Conservation (phyloP, 2,113 vertebrate genomes). For the Menidia beryllina region DNA sequence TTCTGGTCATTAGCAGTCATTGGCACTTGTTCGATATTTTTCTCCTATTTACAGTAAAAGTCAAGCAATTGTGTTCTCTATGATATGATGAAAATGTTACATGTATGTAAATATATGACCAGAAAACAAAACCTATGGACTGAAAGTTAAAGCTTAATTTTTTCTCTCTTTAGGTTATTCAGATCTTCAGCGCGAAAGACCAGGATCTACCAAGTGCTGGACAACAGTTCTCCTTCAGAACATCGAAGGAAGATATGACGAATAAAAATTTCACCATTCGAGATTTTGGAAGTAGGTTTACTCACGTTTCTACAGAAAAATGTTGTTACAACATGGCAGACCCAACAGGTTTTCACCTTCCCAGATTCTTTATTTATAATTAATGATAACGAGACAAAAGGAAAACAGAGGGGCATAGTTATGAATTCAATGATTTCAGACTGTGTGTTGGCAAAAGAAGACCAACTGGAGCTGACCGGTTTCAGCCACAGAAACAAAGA, state of each 20-base stretch:
- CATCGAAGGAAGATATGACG: slow-evolving; percentile 86
- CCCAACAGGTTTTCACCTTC: too few species aligned
- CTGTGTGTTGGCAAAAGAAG: background rate
- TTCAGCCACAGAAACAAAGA: background rate
- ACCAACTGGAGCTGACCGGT: background rate
- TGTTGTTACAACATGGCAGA: too few species aligned
- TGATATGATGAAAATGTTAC: background rate
- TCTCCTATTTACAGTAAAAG: background rate
- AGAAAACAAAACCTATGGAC: background rate
- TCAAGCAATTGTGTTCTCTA: background rate
- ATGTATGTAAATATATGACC: background rate
- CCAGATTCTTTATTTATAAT: too few species aligned
- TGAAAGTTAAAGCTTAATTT: background rate
- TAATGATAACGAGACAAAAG: too few species aligned
- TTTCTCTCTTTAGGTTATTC: slow-evolving; percentile 86
- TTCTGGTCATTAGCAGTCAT: background rate
- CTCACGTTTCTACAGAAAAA: background rate
- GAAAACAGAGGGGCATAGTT: background rate
- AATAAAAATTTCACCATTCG: slow-evolving; percentile 96
- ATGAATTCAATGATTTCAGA: background rate
- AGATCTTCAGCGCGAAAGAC: slow-evolving; percentile 90
- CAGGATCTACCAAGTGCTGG: slow-evolving; percentile 89
- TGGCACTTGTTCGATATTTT: slow-evolving; percentile 23
- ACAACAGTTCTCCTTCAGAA: slow-evolving; percentile 92
- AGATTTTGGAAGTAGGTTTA: slow-evolving; percentile 94